Conservation (phyloP, 1,140 invertebrate genomes). For the Amyelois transitella region DNA sequence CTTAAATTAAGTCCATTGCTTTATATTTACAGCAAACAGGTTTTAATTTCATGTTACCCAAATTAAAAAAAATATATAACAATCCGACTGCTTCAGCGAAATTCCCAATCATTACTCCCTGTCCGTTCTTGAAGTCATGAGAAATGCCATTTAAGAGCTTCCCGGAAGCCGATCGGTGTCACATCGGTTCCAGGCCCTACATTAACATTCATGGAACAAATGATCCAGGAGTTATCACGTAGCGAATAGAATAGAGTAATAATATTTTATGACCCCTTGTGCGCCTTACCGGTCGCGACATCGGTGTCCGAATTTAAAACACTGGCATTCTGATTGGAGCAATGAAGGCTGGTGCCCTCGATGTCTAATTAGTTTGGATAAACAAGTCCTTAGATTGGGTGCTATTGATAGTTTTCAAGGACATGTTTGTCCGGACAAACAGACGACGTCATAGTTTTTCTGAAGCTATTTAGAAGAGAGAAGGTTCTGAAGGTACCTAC, state of each 20-base stretch:
- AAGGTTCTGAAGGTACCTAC: too few species aligned
- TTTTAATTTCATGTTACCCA: too few species aligned
- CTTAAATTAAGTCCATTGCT: too few species aligned
- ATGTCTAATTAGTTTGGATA: not conserved
- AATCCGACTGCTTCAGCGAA: conserved; percentile 2
- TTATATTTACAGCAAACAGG: too few species aligned
- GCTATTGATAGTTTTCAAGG: not conserved
- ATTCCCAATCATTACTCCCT: conserved; percentile 1
- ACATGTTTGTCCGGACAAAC: too few species aligned
- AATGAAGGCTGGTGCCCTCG: not conserved
- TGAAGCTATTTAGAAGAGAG: too few species aligned
- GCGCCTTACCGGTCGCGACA: conserved; percentile 53
- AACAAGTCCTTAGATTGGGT: not conserved
- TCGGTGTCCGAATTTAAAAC: conserved; percentile 65
- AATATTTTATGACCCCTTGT: conserved; percentile 72
- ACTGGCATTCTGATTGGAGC: not conserved
- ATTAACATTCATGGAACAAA: conserved; percentile 66
- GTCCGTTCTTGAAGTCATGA: conserved; percentile 6
- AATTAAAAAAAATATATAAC: too few species aligned
- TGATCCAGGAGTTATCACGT: conserved; percentile 66
- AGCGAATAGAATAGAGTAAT: conserved; percentile 70
- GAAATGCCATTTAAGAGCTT: conserved; percentile 46
- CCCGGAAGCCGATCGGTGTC: conserved; percentile 62
- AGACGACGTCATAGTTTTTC: too few species aligned
- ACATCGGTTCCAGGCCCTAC: conserved; percentile 44